Conservation (phyloP, 64 coral and sea anemone genomes). For the Montipora efflorescens region DNA sequence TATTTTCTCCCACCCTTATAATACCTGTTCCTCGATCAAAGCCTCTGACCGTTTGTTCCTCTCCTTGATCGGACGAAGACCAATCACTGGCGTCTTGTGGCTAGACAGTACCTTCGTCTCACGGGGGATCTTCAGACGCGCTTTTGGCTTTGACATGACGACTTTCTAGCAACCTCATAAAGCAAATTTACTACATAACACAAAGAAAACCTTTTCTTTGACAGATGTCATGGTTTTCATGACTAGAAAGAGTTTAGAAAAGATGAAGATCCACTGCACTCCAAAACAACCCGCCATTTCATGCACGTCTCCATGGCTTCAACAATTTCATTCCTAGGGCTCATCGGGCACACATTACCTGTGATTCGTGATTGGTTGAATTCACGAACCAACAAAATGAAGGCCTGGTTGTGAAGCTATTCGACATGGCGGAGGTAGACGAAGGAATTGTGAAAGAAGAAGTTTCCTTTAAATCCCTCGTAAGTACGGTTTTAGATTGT, state of each 20-base stretch:
- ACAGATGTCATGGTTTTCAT: background rate
- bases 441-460: constrained; percentile 16
- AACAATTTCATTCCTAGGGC: background rate
- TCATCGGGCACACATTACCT: too few species aligned
- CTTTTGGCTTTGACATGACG: constrained; percentile 21
- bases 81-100: constrained; percentile 30
- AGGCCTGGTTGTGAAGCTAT: background rate
- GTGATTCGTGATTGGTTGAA: too few species aligned
- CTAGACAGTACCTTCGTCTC: background rate
- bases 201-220: background rate
- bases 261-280: too few species aligned
- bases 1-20: too few species aligned
- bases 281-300: constrained; percentile 36
- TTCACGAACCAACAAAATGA: too few species aligned
- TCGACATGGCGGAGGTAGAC: constrained; percentile 77
- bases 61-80: constrained; percentile 9
- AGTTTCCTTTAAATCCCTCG: constrained; percentile 85
- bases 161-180: background rate
- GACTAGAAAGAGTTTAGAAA: too few species aligned
- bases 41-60: constrained; percentile 78
- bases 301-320: constrained; percentile 37
- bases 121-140: background rate
- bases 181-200: background rate
- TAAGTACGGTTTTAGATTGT: constrained; percentile 27
- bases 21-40: constrained; percentile 88